Base-by-base conservation (phyloP, 2,888 invertebrate species). In the Harpalus rufipes region DNA sequence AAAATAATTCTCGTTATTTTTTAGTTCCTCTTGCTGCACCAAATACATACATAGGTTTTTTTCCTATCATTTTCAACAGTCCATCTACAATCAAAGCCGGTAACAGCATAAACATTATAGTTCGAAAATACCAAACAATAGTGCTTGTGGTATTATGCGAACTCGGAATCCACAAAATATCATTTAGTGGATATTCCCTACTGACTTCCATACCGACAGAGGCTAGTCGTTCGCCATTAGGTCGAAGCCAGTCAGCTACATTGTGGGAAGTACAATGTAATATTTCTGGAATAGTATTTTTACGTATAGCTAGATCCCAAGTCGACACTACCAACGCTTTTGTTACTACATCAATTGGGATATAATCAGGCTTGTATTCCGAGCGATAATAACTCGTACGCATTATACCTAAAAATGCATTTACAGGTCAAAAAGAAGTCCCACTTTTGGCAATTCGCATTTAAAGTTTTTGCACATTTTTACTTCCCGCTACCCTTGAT, bases 341-440 rank as follows among this genome's bases (percentile, higher is more conserved):
- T 56, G 95, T 94, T 0, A 95, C 94, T 0, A 96, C 89, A 89
- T 98, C 98, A 0, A 96, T 96, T 0, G 98, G 96, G 74, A 97
- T 94, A 85, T 95, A 96, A 89, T 98, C 97, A 0, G 95, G 93
- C 4, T 93, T 91, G 0, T 94, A 89, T 0, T 93, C 90, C 0
- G 93, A 92, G 83, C 95, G 92, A 0, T 94, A 93, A 87, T 94
- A 94, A 86, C 95, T 89, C 3, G 95, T 94, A 8, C 96, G 93
- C 87, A 97, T 90, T 2, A 97, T 93, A 8, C 97, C 94, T 92
- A 16, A 32, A 32, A 32, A 4, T 32, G 21, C 21, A 21, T 21
- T 21, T 21, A 21, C 21, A 21, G 3, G 3, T 21, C 21, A 21
- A 21, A 21, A 21, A 21, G 21, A 21, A 21, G 21, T 3, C 21